Evolutionary conservation across 2,888 invertebrate species (phyloP).

Genomic region (Melikaiella ostensackeni): DNA sequence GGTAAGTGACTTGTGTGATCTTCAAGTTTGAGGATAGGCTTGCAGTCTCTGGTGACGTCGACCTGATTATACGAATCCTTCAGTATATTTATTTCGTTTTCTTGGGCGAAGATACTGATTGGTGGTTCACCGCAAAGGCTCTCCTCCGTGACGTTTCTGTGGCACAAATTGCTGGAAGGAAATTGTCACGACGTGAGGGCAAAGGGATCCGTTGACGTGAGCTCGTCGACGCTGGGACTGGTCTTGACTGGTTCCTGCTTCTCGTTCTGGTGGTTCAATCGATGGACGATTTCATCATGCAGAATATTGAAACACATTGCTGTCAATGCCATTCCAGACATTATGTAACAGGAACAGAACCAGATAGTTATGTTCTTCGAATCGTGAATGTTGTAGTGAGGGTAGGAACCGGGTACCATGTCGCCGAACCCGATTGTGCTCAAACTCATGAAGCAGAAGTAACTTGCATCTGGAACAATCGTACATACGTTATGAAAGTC

Average conservation of each 20-base stretch:
- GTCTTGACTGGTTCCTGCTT: slow-evolving; percentile 81
- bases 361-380: slow-evolving; percentile 86
- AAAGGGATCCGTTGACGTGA: slow-evolving; percentile 81
- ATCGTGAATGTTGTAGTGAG: slow-evolving; percentile 80
- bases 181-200: slow-evolving; percentile 88
- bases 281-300: slow-evolving; percentile 92
- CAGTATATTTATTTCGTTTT: slow-evolving; percentile 75
- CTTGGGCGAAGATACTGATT: slow-evolving; percentile 72
- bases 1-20: slow-evolving; percentile 70
- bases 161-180: slow-evolving; percentile 76
- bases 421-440: slow-evolving; percentile 95
- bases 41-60: slow-evolving; percentile 75
- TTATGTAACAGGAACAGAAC: slow-evolving; percentile 93
- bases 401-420: slow-evolving; percentile 86
- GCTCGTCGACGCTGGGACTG: slow-evolving; percentile 83
- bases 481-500: no score
- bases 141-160: slow-evolving; percentile 73
- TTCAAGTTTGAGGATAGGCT: slow-evolving; percentile 73
- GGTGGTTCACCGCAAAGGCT: slow-evolving; percentile 73
- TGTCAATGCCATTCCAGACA: slow-evolving; percentile 91
- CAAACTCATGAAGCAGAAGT: slow-evolving; percentile 97
- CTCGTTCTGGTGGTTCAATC: slow-evolving; percentile 84
- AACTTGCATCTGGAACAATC: slow-evolving; percentile 78
- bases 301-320: slow-evolving; percentile 95
- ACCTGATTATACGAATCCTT: slow-evolving; percentile 76